Evolutionary conservation across 2,888 invertebrate genomes (phyloP).

Genomic region (Lasioglossum vierecki): DNA sequence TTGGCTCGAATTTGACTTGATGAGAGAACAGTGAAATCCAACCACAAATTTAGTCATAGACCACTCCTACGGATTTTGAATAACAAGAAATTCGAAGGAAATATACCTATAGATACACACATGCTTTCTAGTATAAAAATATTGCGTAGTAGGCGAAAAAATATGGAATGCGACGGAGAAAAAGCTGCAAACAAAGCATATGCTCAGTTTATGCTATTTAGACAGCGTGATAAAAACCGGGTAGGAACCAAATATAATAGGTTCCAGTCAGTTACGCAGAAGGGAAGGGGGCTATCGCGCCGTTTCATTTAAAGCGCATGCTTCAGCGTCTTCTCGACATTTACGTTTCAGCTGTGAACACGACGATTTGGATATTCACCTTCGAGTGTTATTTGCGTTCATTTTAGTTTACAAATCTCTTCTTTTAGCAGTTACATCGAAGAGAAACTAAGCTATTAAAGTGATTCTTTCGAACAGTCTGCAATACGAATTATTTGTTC

Average conservation of each 20-base stretch:
- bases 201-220: constrained; percentile 41
- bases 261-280: constrained; percentile 49
- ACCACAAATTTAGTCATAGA: no score
- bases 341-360: constrained; percentile 60
- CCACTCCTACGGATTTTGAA: no score
- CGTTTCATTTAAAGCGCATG: constrained; percentile 73
- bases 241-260: constrained; percentile 59
- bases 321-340: constrained; percentile 53
- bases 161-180: not conserved
- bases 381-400: constrained; percentile 31
- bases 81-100: not conserved
- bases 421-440: not conserved
- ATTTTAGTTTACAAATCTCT: not conserved
- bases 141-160: not conserved
- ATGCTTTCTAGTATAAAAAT: not conserved
- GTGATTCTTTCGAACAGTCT: not conserved
- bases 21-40: no score
- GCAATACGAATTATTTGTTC: not conserved
- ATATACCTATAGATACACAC: not conserved
- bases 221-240: constrained; percentile 39
- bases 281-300: constrained; percentile 53
- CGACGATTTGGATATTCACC: constrained; percentile 45
- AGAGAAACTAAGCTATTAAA: not conserved
- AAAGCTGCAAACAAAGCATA: constrained; percentile 33
- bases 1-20: no score